Percentiles rank a stretch among this genome's conserved stretches.
These are phyloP conservation scores for Pollenia angustigena DNA, from an alignment of 2,888 invertebrate species.

Conservation along the genomic window DNA sequence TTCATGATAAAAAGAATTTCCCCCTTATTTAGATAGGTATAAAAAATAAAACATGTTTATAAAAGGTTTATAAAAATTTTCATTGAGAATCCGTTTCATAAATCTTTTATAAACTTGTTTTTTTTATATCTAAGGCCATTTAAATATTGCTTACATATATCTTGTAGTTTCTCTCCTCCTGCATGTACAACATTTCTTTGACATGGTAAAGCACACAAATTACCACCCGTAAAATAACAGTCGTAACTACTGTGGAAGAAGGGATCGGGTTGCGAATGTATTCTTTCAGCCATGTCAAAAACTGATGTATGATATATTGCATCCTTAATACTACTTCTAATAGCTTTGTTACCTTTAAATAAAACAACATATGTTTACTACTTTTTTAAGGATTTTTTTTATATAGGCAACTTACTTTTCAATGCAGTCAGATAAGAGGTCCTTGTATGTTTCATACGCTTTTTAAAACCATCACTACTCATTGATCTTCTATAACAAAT, in stretches of 20 bases:
- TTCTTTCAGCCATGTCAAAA: slow-evolving; percentile 74
- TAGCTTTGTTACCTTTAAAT: slow-evolving; percentile 56
- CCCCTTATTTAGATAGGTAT: too few relatives aligned
- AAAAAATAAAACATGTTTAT: too few relatives aligned
- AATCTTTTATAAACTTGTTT: background rate
- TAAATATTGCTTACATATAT: slow-evolving; percentile 73
- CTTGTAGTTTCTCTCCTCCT: slow-evolving; percentile 75
- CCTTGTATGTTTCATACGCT: slow-evolving; percentile 55
- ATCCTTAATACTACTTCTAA: slow-evolving; percentile 72
- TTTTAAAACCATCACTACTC: slow-evolving; percentile 60
- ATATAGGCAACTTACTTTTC: slow-evolving; percentile 71
- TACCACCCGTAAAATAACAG: slow-evolving; percentile 83
- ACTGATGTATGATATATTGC: slow-evolving; percentile 73
- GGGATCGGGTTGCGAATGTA: slow-evolving; percentile 77
- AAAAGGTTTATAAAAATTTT: too few relatives aligned
- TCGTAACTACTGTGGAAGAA: slow-evolving; percentile 81
- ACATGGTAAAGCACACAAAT: slow-evolving; percentile 76
- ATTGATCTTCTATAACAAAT: slow-evolving; percentile 75
- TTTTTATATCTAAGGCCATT: background rate
- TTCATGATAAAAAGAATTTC: too few relatives aligned
- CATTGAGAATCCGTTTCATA: background rate
- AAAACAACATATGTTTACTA: background rate
- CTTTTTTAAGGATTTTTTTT: background rate
- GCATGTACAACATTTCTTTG: slow-evolving; percentile 76
- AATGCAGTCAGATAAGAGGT: slow-evolving; percentile 68